Base-by-base conservation (phyloP, 2,888 invertebrate genomes). In the Meteorus colon region DNA sequence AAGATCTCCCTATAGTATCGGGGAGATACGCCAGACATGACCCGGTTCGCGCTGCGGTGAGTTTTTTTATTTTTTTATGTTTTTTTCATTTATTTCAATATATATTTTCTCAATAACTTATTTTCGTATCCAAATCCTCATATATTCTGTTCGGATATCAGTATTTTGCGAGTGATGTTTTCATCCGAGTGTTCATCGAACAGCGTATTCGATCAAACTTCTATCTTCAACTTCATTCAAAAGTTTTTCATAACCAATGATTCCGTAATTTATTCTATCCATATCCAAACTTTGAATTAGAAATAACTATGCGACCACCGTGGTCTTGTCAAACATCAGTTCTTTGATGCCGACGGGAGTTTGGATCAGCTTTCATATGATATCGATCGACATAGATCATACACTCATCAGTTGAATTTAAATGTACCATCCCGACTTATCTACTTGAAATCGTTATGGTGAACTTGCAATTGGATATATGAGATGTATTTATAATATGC, bases 1-100 rank as follows among this genome's bases (percentile, higher is more conserved):
- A 66, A 68, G 59, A 63, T 45, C 78, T 77, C 79, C 80, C 79
- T 78, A 24, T 19, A 73, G 63, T 72, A 73, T 73, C 79, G 75
- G 77, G 82, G 79, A 76, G 80, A 79, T 79, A 79, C 71, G 69
- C 68, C 74, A 65, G 87, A 86, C 83, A 89, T 89, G 89, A 87
- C 86, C 85, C 86, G 88, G 84, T 85, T 84, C 85, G 84, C 85
- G 84, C 83, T 86, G 83, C 87, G 89, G 89, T 89, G 84, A 89
- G 89, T 88, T 59, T 76, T 76, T 60, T 3, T 60, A 55, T 78
- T 77, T 74, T 73, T 51, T 19, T 10, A 63, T 69, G 4, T 62
- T 60, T 74, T 31, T 48, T 63, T 77, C 65, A 59, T 67, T 55
- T 73, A 5, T 37, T 31, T 6, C n/a, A 16, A 24, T 45, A 60